Conservation (phyloP, 2,113 vertebrate genomes). For the Fulica atra region DNA sequence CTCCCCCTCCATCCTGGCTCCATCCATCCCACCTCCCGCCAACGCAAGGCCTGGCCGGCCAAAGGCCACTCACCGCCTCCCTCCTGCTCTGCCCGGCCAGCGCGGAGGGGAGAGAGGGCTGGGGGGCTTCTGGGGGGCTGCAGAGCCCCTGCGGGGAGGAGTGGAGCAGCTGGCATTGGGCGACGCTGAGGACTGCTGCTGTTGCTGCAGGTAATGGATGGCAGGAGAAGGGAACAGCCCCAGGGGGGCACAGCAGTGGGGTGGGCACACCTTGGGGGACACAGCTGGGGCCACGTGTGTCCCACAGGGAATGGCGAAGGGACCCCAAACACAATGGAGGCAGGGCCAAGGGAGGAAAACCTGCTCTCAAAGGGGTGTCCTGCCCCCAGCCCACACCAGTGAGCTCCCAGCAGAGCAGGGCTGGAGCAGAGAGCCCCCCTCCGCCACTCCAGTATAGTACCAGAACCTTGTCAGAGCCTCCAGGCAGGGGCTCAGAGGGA, state of each 20-base stretch:
- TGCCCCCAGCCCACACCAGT: background rate
- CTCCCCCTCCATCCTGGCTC: background rate
- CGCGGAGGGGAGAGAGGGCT: background rate
- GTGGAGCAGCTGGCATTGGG: fast-evolving
- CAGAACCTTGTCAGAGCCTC: background rate
- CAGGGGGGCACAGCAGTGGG: background rate
- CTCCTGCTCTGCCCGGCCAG: fast-evolving
- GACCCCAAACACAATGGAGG: background rate
- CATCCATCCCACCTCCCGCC: background rate
- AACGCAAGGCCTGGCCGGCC: fast-evolving
- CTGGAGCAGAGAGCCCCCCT: background rate
- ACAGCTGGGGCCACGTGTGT: fast-evolving
- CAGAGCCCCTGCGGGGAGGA: background rate
- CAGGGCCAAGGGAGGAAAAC: background rate
- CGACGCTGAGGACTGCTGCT: background rate
- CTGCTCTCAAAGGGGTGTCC: background rate
- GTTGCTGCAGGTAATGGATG: background rate
- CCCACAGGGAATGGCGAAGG: background rate
- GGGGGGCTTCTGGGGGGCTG: background rate
- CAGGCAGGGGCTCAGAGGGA: fast-evolving
- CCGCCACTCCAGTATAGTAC: fast-evolving
- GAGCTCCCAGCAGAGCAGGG: background rate
- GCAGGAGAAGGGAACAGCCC: background rate
- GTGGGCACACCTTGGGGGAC: background rate
- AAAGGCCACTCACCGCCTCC: fast-evolving